Evolutionary conservation across 30 jellyfish, hydroid and myxozoan species (phyloP).

Genomic region (Cassiopea andromeda): DNA sequence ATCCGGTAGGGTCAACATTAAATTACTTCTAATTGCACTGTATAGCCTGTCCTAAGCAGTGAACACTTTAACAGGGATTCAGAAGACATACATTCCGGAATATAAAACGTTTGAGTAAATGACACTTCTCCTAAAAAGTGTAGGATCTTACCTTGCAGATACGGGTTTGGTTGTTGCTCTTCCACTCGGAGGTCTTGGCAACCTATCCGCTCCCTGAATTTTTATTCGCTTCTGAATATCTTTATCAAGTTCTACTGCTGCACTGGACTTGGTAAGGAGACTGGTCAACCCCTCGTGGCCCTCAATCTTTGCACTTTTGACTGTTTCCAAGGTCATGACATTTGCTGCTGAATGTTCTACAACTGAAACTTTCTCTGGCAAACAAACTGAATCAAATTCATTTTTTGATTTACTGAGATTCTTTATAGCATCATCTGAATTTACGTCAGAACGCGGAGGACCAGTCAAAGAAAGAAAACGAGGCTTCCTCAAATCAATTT

Average conservation of each 20-base stretch:
- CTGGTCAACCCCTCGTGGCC: not conserved
- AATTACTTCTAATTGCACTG: too few species aligned
- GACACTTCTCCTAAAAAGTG: not conserved
- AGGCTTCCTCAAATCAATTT: not conserved
- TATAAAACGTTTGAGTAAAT: not conserved
- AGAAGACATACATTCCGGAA: too few species aligned
- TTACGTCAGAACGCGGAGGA: not conserved
- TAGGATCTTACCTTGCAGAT: slow-evolving; percentile 30
- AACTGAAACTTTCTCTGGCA: not conserved
- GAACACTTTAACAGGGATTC: too few species aligned
- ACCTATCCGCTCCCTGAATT: not conserved
- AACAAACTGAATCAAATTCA: not conserved
- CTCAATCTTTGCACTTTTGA: not conserved
- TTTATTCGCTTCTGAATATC: not conserved
- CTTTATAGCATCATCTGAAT: not conserved
- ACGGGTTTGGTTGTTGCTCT: slow-evolving; percentile 53
- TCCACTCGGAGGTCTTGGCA: slow-evolving; percentile 60
- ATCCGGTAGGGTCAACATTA: too few species aligned
- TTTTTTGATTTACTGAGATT: not conserved
- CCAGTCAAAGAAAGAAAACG: not conserved
- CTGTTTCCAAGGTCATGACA: not conserved
- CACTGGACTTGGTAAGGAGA: not conserved
- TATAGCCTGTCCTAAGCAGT: too few species aligned
- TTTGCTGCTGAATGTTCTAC: not conserved
- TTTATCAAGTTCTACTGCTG: not conserved